Base-by-base conservation (phyloP, 2,113 vertebrate genomes). In the Pseudolaguvia tuberculata region DNA sequence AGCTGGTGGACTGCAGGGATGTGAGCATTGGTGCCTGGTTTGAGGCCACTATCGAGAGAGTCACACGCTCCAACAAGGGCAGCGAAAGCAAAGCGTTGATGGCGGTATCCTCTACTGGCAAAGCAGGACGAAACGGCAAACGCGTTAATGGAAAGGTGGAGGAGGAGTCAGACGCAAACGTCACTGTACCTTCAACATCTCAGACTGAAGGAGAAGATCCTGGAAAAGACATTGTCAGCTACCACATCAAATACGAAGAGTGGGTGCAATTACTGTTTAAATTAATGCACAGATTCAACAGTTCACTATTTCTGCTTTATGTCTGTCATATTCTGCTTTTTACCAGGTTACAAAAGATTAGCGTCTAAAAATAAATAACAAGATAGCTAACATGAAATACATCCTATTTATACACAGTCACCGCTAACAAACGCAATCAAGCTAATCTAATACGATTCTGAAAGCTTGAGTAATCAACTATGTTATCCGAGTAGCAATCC, bases 241-340 rank as follows among this genome's bases (percentile, higher is more conserved):
- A 99, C 91, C 95, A 93, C 93, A 98, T 99, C 91, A 94, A 96
- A 93, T 99, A 98, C 2, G 96, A 99, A 80, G 97, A 99, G 97
- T 99, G 96, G 98, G 97, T 98, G 87, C 70, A 17, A 50, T 67
- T 67, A 50, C 2, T 9, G 6, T 50, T 50, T 29, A 12, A 18
- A 50, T 67, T 29, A 67, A 12, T 66, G 23, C 27, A 84, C 88
- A 79, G 80, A 18, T 73, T 31, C 42, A 62, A 56, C 17, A 78
- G 27, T 12, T 66, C 31, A 48, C 39, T 53, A 17, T 63, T 17
- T 25, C 55, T 66, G n/a, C 12, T 15, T 13, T 55, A 21, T 20
- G 4, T 48, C 18, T 6, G 39, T 23, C 39, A 10, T 8, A 47
- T 17, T 47, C 42, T 47, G 39, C 21, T 17, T 12, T 62, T 62